phyloP scores from a whole-genome alignment of 2,888 invertebrate genomes.

The Linnaemya tessellans region DNA sequence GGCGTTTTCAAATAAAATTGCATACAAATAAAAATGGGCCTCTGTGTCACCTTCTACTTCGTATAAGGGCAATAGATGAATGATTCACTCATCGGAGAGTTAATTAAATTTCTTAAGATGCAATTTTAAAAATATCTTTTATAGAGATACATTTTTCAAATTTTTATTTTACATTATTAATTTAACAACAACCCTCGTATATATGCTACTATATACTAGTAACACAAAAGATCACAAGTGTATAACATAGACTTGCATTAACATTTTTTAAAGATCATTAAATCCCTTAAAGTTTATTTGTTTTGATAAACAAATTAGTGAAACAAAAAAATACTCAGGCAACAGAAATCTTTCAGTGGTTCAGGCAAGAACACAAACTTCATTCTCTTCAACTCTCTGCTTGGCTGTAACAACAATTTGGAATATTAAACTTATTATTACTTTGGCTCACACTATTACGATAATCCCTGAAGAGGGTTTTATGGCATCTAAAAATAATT shows the following conservation, averaged over 20 bases:
- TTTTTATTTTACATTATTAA: no score
- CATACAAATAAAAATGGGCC: no score
- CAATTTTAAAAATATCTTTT: no score
- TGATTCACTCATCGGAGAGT: no score
- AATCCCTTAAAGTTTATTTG: neutral
- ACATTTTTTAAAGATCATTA: neutral
- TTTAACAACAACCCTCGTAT: no score
- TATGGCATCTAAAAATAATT: conserved; percentile 35
- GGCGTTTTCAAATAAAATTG: no score
- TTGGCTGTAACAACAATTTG: neutral
- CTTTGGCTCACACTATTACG: neutral
- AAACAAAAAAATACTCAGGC: neutral
- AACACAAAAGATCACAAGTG: neutral
- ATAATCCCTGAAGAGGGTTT: neutral
- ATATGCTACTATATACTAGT: neutral
- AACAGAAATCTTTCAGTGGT: neutral
- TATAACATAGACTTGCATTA: neutral
- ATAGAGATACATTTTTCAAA: no score
- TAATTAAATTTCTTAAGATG: no score
- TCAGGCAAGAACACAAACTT: neutral
- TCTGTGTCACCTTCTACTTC: no score
- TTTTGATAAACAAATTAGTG: neutral
- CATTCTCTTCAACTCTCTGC: neutral
- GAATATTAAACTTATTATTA: conserved; percentile 7
- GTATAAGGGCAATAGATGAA: no score